Evolutionary conservation across 2,797 vertebrate genomes (phyloP).

Genomic region (Neomorphus geoffroyi): DNA sequence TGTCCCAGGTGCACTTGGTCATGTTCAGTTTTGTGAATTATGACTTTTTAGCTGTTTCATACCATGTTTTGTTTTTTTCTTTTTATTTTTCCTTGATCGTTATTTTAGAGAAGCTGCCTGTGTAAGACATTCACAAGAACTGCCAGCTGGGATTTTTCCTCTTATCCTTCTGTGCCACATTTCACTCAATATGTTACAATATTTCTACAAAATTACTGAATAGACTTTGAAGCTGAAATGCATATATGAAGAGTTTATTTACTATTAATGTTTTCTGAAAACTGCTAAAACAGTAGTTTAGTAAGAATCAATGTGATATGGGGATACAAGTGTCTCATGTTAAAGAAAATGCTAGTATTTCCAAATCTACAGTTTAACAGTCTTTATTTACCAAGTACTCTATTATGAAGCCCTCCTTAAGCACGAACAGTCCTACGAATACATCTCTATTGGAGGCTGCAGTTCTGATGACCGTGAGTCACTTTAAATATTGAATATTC

Average conservation of each 20-base stretch:
- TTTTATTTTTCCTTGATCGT: not conserved
- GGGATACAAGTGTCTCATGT: no score
- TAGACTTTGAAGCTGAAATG: not conserved
- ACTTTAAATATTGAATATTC: not conserved
- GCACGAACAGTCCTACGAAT: accelerated
- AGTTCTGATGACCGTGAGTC: not conserved
- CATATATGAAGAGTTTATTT: not conserved
- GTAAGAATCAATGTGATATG: not conserved
- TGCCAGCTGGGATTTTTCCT: not conserved
- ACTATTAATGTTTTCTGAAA: not conserved
- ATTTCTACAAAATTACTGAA: not conserved
- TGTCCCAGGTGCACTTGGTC: no score
- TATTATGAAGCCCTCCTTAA: not conserved
- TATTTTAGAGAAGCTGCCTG: not conserved
- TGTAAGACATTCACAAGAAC: not conserved
- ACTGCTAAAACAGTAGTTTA: not conserved
- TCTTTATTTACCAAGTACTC: not conserved
- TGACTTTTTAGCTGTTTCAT: no score
- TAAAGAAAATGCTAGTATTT: not conserved
- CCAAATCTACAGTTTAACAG: not conserved
- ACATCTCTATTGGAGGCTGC: not conserved
- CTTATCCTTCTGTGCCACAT: not conserved
- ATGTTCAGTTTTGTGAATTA: no score
- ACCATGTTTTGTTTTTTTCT: not conserved
- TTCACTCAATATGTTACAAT: not conserved